These are phyloP conservation scores for Listronotus oregonensis DNA, from an alignment of 1,140 invertebrate species.

Conservation along the genomic window DNA sequence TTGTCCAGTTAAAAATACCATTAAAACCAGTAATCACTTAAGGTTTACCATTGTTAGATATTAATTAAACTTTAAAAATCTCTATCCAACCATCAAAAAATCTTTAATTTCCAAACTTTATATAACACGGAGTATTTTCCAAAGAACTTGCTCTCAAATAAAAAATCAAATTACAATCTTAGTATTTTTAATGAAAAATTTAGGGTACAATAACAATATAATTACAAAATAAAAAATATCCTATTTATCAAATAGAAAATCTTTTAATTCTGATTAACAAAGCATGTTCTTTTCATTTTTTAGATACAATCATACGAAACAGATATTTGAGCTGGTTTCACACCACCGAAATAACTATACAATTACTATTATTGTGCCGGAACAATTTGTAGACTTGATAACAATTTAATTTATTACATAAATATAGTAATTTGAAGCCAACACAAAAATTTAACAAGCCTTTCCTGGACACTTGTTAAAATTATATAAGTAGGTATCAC, in stretches of 20 bases:
- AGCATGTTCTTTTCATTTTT: slow-evolving; percentile 14
- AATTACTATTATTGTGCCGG: slow-evolving; percentile 29
- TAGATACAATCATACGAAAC: slow-evolving; percentile 8
- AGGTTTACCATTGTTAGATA: too few species aligned
- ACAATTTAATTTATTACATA: slow-evolving; percentile 26
- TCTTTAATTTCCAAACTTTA: too few species aligned
- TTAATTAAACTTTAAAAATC: too few species aligned
- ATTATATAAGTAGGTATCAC: slow-evolving; percentile 9
- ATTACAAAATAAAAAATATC: too few species aligned
- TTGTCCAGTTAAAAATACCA: too few species aligned
- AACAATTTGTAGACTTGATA: slow-evolving; percentile 23
- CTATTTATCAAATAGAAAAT: neutral
- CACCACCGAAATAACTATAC: slow-evolving; percentile 18
- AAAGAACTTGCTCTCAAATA: too few species aligned
- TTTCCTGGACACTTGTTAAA: slow-evolving; percentile 12
- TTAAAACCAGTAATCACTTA: too few species aligned
- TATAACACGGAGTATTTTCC: too few species aligned
- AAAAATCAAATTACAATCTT: too few species aligned
- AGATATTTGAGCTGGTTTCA: slow-evolving; percentile 14
- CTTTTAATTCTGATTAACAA: slow-evolving; percentile 4
- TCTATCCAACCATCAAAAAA: too few species aligned
- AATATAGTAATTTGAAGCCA: slow-evolving; percentile 23
- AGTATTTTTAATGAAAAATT: too few species aligned
- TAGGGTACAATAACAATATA: too few species aligned
- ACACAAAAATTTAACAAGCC: neutral